Evolutionary conservation across 2,113 vertebrate genomes (phyloP), one percentile per base, ranked within the genome.

Genomic region (Myotis brandtii): DNA sequence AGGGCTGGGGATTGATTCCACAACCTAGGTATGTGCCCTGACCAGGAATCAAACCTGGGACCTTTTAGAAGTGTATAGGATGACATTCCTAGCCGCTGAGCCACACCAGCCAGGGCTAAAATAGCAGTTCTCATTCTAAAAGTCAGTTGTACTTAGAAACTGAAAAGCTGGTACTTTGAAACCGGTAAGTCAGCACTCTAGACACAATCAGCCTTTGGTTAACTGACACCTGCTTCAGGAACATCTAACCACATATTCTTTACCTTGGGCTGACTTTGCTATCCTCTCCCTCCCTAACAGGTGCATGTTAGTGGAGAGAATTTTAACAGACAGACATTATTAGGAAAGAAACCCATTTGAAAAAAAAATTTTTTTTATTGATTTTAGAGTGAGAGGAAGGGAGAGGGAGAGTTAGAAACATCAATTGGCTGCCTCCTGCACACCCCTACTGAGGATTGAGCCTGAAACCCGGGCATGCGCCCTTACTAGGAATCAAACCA

Each of bases 121-220:
- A 56, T 84, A 82, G 34, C 20, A 46, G 23, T 75, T 88, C 40
- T 88, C 86, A 77, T 5, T 81, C 30, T 70, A 67, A 87, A 92
- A 90, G 10, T 94, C 67, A 86, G 0, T 70, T 93, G n/a, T 84
- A 32, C 52, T 81, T 77, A 90, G 69, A 85, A 91, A 85, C 50
- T 81, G 37, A 43, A 13, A 59, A 66, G 20, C 43, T 59, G 18
- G 14, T 73, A 11, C 69, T 86, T 70, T 64, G 30, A 80, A 54
- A 48, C 34, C 9, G 5, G 21, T 34, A n/a, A 59, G 3, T 75
- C 59, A 40, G 32, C 32, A 0, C 23, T 32, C 7, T 40, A 14
- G 32, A 64, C 25, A 34, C 9, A 43, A 4, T 40, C 32, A 56
- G 46, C 27, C 17, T 46, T 34, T 8, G 34, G 6, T 86, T n/a